Percentiles rank a stretch among this genome's conserved stretches.
phyloP scores from a whole-genome alignment of 2,888 invertebrate genomes.

The Cataglyphis albicans region DNA sequence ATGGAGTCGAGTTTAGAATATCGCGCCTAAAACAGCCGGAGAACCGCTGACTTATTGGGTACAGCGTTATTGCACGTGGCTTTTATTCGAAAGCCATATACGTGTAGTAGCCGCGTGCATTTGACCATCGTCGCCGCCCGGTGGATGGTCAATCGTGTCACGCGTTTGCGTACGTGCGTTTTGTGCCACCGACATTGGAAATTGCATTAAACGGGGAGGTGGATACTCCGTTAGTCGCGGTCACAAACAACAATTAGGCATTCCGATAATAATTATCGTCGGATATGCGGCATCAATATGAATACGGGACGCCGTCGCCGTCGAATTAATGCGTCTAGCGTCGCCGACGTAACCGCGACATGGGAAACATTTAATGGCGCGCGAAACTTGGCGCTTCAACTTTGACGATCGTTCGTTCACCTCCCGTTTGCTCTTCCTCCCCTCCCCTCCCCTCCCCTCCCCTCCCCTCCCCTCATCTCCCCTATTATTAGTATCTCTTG shows the following conservation, averaged over 20 bases:
- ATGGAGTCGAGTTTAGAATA: constrained; percentile 43
- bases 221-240: constrained; percentile 33
- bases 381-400: constrained; percentile 24
- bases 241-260: constrained; percentile 79
- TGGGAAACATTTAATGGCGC: constrained; percentile 52
- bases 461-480: no score
- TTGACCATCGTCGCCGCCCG: background rate
- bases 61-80: constrained; percentile 10
- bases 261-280: constrained; percentile 79
- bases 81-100: constrained; percentile 31
- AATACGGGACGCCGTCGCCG: constrained; percentile 72
- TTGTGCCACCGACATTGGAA: constrained; percentile 70
- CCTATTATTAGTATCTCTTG: constrained; percentile 16
- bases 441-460: no score
- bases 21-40: constrained; percentile 34
- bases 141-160: background rate
- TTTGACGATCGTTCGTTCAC: constrained; percentile 32
- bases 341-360: constrained; percentile 49
- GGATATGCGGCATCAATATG: constrained; percentile 76
- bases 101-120: constrained; percentile 11
- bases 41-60: constrained; percentile 34
- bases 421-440: background rate
- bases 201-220: constrained; percentile 73
- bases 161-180: constrained; percentile 51
- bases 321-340: constrained; percentile 68